Base-by-base conservation (phyloP, 2,797 vertebrate species). In the Pyrocephalus nanus region DNA sequence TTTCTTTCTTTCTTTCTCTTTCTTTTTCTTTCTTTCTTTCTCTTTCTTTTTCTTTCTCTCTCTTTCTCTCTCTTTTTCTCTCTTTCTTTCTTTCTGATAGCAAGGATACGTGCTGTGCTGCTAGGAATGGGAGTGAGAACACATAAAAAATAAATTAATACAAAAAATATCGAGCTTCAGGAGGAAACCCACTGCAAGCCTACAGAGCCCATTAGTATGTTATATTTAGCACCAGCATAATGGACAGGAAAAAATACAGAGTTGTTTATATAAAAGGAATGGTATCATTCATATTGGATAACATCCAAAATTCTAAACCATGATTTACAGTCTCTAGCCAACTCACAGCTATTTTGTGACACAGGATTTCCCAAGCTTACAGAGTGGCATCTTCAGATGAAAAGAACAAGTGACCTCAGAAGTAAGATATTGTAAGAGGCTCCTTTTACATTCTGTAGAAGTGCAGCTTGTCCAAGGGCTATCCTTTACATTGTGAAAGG, bases 71-170 rank as follows among this genome's bases (percentile, higher is more conserved):
- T 45, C 11, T 96, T 77, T 95, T 91, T 93, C 93, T 96, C 96
- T 92, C 88, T 91, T 54, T 96, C 79, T 95, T 91, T 93, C 92
- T 96, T 97, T 92, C 86, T 18, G 17, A 43, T 43, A 43, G 42
- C 7, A 22, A 79, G 32, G 27, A 61, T 75, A 57, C 60, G 69
- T 88, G 76, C 91, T 91, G 55, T 88, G 70, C 79, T 96, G 87
- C 65, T 90, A 94, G 87, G 91, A 96, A 92, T 75, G 97, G 90
- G 15, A 61, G 69, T 96, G 73, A 84, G 80, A 94, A 90, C 97
- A 96, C 81, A 95, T 94, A 74, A 96, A 97, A 97, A 97, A 95
- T 90, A 91, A 94, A 96, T 96, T 96, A 95, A 97, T 96, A 95
- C 73, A 91, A 95, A 96, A 78, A 95, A 93, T 60, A 86, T 36